Base-by-base conservation (phyloP, 1,140 invertebrate species). In the Diorhabda elongata region DNA sequence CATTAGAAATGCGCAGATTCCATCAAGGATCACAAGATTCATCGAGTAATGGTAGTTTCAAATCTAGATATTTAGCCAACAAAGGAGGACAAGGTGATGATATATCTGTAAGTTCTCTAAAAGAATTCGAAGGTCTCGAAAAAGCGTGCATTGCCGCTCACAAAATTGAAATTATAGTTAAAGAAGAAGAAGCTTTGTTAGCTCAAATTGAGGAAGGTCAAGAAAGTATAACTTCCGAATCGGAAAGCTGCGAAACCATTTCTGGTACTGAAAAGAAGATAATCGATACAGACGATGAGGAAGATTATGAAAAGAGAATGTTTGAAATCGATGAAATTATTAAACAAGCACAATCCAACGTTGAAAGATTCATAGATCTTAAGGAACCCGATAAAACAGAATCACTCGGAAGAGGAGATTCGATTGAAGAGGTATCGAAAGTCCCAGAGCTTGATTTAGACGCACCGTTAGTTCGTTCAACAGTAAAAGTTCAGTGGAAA, bases 91-190 rank as follows among this genome's bases (percentile, higher is more conserved):
- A 93, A 77, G 93, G 92, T 41, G 95, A 97, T 82, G 92, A 96
- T 80, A 85, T 95, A 11, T 97, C 94, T 2, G 81, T 96, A n/a
- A 93, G 92, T 4, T 98, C 95, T 26, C 82, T 97, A 3, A 95
- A 95, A 78, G 96, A 98, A 81, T 98, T 98, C 81, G 96, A 98
- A 86, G 90, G 91, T 1, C 81, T 98, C 1, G 96, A 98, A 81
- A 89, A 87, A 69, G 94, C 95, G 42, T 94, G 95, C 77, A 86
- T 90, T 52, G 91, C 94, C 78, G 91, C 90, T 1, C 90, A 93
- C 71, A 85, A 90, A 66, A 91, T 93, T 59, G 93, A 96, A 82
- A 83, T 92, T 42, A 86, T 89, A 71, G 93, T 91, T 0, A 91
- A 93, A 77, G 90, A 95, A 79, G 94, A 96, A 79, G 94, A 95